phyloP scores from a whole-genome alignment of 2,888 invertebrate genomes.

The Sthenelais limicola region DNA sequence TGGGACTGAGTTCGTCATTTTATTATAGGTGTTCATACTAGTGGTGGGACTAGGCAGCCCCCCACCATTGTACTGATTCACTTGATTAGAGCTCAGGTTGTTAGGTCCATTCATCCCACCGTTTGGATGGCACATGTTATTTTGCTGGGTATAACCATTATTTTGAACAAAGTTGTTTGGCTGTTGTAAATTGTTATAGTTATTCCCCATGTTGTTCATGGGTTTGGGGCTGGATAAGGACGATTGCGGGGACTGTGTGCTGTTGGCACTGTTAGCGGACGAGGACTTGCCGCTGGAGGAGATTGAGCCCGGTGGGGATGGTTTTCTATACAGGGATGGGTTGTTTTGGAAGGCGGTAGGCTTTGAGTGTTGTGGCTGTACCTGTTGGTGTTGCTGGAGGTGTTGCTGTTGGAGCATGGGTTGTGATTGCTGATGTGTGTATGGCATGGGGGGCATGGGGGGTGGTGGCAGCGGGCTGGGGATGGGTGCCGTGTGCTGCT shows the following conservation, averaged over 20 bases:
- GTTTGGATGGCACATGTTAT: too few relatives aligned
- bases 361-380: conserved; percentile 17
- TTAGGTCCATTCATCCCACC: conserved; percentile 23
- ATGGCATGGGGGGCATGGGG: conserved; percentile 46
- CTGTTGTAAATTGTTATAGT: neutral
- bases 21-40: conserved; percentile 38
- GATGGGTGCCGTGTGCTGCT: conserved; percentile 36
- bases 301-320: conserved; percentile 66
- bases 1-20: conserved; percentile 21
- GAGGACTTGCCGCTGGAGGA: conserved; percentile 67
- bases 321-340: conserved; percentile 57
- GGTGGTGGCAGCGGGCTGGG: conserved; percentile 52
- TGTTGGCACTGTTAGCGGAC: conserved; percentile 55
- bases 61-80: neutral
- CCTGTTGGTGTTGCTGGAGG: conserved; percentile 14
- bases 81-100: conserved; percentile 16
- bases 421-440: conserved; percentile 34
- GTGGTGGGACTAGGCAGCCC: conserved; percentile 32
- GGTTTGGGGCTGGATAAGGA: conserved; percentile 29
- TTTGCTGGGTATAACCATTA: conserved; percentile 13
- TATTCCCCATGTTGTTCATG: neutral
- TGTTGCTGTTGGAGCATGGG: conserved; percentile 41
- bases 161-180: conserved; percentile 12
- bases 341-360: conserved; percentile 41
- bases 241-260: conserved; percentile 45